Conservation (phyloP, 2,888 invertebrate genomes). For the Autographa gamma region DNA sequence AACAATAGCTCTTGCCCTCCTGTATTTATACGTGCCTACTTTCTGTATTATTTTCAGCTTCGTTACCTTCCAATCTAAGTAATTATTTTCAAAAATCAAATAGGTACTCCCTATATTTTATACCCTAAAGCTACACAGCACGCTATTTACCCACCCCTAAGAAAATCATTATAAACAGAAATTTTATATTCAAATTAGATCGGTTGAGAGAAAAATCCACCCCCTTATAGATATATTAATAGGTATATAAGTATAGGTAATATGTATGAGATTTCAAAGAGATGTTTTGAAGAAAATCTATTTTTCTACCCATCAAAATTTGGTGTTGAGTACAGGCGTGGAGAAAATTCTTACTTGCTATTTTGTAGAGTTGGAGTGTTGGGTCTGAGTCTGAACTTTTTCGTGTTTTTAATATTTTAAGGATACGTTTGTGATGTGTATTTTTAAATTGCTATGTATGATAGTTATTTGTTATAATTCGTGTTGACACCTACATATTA, state of each 20-base stretch:
- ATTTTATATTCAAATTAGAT: slow-evolving; percentile 73
- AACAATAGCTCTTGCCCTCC: no score
- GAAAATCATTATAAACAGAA: slow-evolving; percentile 56
- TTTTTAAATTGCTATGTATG: no score
- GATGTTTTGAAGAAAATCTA: slow-evolving; percentile 81
- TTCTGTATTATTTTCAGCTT: neutral
- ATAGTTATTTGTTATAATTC: no score
- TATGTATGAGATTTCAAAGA: slow-evolving; percentile 77
- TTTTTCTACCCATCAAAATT: slow-evolving; percentile 72
- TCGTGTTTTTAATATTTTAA: no score
- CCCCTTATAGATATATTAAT: slow-evolving; percentile 56
- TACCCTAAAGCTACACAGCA: slow-evolving; percentile 32
- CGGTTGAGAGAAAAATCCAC: slow-evolving; percentile 65
- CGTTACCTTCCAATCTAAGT: neutral
- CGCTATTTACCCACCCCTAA: slow-evolving; percentile 39
- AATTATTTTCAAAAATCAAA: slow-evolving; percentile 11
- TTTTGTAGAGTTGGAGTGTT: no score
- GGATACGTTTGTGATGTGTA: no score
- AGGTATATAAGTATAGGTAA: slow-evolving; percentile 68
- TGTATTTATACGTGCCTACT: neutral
- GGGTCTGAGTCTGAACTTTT: no score
- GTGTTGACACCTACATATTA: no score
- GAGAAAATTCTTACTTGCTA: slow-evolving; percentile 38
- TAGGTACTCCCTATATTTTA: neutral
- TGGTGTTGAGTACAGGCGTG: slow-evolving; percentile 67